phyloP scores from a whole-genome alignment of 2,113 vertebrate genomes.

The Potamarius usumacintae region DNA sequence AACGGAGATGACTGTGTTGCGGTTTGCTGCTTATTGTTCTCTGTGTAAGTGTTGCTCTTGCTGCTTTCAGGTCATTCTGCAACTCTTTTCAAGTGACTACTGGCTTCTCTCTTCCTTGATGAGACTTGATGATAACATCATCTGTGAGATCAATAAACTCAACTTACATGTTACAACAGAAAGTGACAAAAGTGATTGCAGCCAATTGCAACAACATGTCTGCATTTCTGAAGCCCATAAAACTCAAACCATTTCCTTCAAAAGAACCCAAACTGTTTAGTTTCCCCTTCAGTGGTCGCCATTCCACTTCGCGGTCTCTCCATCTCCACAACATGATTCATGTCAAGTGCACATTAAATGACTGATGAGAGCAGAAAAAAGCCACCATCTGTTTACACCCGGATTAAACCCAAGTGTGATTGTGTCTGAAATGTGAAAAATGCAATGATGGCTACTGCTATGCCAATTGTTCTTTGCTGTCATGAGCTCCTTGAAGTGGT shows the following conservation, averaged over 20 bases:
- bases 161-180: neutral
- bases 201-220: neutral
- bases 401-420: conserved; percentile 13
- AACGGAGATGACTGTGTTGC: neutral
- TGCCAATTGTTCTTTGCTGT: neutral
- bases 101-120: neutral
- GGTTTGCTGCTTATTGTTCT: neutral
- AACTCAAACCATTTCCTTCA: neutral
- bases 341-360: conserved; percentile 27
- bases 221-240: neutral
- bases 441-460: neutral
- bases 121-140: too few species aligned
- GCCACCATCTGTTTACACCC: neutral
- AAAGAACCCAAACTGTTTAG: conserved; percentile 2
- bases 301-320: neutral
- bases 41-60: neutral
- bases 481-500: conserved; percentile 16
- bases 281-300: neutral
- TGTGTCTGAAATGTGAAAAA: conserved; percentile 9
- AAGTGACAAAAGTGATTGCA: neutral
- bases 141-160: neutral
- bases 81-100: neutral
- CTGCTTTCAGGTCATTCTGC: neutral
- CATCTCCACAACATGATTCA: neutral
- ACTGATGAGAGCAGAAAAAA: neutral